phyloP scores from a whole-genome alignment of 2,113 vertebrate genomes.

The Symphodus melops region DNA sequence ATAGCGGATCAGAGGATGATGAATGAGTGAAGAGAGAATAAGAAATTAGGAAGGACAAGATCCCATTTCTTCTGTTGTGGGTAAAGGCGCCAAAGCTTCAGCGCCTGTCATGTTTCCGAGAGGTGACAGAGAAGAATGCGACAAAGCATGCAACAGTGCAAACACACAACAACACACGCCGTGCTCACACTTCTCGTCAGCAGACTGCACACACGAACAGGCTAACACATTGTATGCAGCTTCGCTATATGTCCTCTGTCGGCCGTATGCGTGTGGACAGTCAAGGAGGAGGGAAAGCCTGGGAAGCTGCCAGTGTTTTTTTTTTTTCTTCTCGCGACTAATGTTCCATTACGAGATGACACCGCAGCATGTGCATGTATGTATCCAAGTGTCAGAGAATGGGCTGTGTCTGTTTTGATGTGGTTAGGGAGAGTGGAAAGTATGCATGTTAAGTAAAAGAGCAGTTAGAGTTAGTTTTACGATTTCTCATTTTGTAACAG shows the following conservation, averaged over 20 bases:
- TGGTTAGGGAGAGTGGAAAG: slow-evolving; percentile 21
- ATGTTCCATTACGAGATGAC: slow-evolving; percentile 58
- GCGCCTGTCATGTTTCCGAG: slow-evolving; percentile 39
- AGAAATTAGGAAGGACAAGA: slow-evolving; percentile 30
- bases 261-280: slow-evolving; percentile 35
- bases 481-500: neutral
- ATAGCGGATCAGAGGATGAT: slow-evolving; percentile 29
- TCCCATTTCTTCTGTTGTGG: slow-evolving; percentile 48
- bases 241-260: slow-evolving; percentile 41
- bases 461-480: neutral
- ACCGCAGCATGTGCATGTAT: slow-evolving; percentile 52
- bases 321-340: slow-evolving; percentile 19
- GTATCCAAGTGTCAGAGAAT: slow-evolving; percentile 7
- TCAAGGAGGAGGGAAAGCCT: slow-evolving; percentile 33
- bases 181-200: neutral
- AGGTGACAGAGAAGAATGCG: slow-evolving; percentile 41
- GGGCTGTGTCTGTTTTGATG: slow-evolving; percentile 51
- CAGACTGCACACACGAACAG: slow-evolving; percentile 1
- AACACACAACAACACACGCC: slow-evolving; percentile 27
- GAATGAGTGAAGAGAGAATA: slow-evolving; percentile 11
- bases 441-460: slow-evolving; percentile 29
- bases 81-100: slow-evolving; percentile 33
- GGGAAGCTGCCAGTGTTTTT: slow-evolving; percentile 49
- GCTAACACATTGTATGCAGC: slow-evolving; percentile 16
- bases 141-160: slow-evolving; percentile 22